These are phyloP conservation scores for Prinia subflava DNA, from an alignment of 2,113 vertebrate species.

Conservation along the genomic window DNA sequence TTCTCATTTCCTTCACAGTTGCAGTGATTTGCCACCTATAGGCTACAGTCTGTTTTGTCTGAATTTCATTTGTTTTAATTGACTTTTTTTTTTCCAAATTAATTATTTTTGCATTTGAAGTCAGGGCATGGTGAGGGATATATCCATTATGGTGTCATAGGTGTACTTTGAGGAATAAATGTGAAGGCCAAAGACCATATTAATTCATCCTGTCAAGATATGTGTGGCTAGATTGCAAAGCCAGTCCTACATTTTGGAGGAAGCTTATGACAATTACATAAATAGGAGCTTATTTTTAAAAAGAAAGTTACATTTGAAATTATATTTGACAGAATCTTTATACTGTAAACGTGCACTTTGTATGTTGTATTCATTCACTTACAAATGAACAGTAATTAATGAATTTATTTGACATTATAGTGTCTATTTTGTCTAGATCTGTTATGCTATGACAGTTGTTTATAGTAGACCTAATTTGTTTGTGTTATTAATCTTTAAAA, in stretches of 20 bases:
- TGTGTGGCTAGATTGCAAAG: background rate
- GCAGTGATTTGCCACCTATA: conserved; percentile 69
- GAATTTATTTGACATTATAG: background rate
- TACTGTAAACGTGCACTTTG: background rate
- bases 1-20: conserved; percentile 64
- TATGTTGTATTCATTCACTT: background rate
- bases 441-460: background rate
- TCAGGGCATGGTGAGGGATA: background rate
- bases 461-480: background rate
- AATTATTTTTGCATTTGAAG: conserved; percentile 38
- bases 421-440: background rate
- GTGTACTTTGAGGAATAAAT: background rate
- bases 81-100: conserved; percentile 36
- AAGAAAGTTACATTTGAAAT: background rate
- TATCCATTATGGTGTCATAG: background rate
- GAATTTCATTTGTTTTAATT: conserved; percentile 61
- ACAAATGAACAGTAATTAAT: background rate
- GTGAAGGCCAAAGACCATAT: background rate
- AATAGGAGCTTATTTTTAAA: background rate
- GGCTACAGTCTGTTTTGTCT: conserved; percentile 59
- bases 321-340: background rate
- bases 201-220: background rate
- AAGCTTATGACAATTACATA: background rate
- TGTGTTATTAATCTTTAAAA: background rate
- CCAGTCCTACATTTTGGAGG: background rate